Evolutionary conservation across 2,797 vertebrate species (phyloP).

Genomic region (Megalops cyprinoides): DNA sequence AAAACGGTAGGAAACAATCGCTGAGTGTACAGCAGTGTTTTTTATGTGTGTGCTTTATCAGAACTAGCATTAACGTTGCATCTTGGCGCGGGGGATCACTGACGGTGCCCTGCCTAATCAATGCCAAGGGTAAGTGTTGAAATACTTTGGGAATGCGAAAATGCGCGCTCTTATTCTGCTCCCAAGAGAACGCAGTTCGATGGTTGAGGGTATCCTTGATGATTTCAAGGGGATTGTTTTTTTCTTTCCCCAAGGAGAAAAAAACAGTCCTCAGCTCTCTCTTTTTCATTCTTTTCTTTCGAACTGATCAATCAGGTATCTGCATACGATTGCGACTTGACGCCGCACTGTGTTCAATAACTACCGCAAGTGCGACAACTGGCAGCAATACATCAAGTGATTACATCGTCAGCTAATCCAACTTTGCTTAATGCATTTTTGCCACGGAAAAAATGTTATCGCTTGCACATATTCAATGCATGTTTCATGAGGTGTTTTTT

Average conservation of each 20-base stretch:
- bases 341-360: constrained; percentile 2
- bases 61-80: no score
- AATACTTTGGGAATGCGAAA: constrained; percentile 17
- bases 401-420: neutral
- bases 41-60: neutral
- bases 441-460: no score
- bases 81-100: neutral
- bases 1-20: neutral
- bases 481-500: no score
- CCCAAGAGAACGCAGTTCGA: neutral
- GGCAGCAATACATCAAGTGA: neutral
- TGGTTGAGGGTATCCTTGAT: neutral
- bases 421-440: no score
- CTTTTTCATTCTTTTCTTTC: neutral
- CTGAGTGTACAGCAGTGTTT: neutral
- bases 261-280: neutral
- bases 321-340: constrained; percentile 1
- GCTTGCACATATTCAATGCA: no score
- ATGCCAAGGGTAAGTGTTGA: neutral
- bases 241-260: neutral
- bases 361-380: neutral
- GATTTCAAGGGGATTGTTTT: neutral
- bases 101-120: neutral
- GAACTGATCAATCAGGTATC: neutral
- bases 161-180: neutral